Evolutionary conservation across 2,797 vertebrate species (phyloP).

Genomic region (Crenuchus spilurus): DNA sequence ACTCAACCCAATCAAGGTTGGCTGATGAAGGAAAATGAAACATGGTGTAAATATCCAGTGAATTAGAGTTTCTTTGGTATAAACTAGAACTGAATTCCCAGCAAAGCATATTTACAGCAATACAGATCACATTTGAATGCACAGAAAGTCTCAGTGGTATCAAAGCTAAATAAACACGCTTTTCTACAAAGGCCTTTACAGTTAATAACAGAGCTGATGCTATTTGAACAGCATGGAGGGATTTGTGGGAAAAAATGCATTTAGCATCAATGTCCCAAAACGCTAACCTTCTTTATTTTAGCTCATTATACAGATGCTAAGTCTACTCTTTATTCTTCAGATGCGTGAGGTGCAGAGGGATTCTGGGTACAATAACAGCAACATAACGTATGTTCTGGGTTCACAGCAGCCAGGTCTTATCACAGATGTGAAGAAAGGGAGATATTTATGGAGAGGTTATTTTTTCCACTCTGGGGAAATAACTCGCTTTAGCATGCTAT

Average conservation of each 20-base stretch:
- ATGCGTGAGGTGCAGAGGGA: neutral
- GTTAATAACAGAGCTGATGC: neutral
- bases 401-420: slow-evolving; percentile 28
- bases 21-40: too few species aligned
- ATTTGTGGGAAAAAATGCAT: neutral
- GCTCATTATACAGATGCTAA: neutral
- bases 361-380: neutral
- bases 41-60: too few species aligned
- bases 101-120: too few species aligned
- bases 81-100: too few species aligned
- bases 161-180: neutral
- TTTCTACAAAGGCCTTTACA: neutral
- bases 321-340: neutral
- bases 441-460: slow-evolving; percentile 34
- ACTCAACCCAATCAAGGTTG: too few species aligned
- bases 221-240: neutral
- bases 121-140: neutral
- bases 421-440: slow-evolving; percentile 4
- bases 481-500: slow-evolving; percentile 28
- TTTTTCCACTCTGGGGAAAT: slow-evolving; percentile 54
- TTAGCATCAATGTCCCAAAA: neutral
- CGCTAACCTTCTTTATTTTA: neutral
- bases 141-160: neutral
- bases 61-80: too few species aligned
- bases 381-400: slow-evolving; percentile 35